Conservation (phyloP, 2,888 invertebrate genomes). For the Ctena decussata region DNA sequence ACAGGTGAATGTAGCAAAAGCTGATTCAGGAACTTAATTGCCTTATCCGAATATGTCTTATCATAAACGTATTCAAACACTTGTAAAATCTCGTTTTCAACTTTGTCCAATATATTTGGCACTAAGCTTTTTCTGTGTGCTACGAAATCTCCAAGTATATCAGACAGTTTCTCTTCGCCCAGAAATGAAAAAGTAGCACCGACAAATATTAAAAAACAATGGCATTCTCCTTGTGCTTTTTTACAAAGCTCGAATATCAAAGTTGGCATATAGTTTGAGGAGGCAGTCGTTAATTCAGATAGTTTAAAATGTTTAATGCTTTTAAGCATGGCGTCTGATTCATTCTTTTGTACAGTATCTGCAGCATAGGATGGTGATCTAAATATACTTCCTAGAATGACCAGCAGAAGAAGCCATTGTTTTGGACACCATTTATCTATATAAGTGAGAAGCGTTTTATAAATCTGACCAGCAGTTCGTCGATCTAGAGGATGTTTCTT, state of each 20-base stretch:
- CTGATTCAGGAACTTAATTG: too few species aligned
- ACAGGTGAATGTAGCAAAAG: not conserved
- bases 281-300: not conserved
- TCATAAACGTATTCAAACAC: too few species aligned
- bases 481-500: not conserved
- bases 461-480: too few species aligned
- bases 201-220: not conserved
- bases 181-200: not conserved
- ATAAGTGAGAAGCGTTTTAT: too few species aligned
- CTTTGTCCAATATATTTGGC: not conserved
- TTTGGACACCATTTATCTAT: too few species aligned
- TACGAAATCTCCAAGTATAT: not conserved
- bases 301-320: not conserved
- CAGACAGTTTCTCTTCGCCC: not conserved
- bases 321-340: not conserved
- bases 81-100: not conserved
- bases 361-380: too few species aligned
- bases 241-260: not conserved
- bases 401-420: too few species aligned
- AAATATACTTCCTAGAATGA: too few species aligned
- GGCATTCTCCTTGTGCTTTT: not conserved
- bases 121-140: not conserved
- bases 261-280: not conserved
- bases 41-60: too few species aligned
- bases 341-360: too few species aligned